phyloP scores from a whole-genome alignment of 2,888 invertebrate species.

The Catocala fraxini region DNA sequence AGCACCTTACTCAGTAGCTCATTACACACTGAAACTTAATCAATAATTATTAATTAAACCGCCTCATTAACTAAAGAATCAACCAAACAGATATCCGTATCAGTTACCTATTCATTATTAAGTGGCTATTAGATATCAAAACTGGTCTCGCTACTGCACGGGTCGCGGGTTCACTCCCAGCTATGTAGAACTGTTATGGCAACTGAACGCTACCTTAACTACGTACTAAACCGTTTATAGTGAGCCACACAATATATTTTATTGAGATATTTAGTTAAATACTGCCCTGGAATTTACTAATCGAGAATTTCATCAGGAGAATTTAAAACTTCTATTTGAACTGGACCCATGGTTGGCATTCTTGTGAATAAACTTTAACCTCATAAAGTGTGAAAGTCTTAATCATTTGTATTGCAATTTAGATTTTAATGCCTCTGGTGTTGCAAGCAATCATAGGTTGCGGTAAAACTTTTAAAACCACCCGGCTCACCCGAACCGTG shows the following conservation, averaged over 20 bases:
- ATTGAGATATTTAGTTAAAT: constrained; percentile 2
- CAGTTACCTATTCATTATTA: too few relatives aligned
- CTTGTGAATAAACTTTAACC: background rate
- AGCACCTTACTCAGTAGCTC: too few relatives aligned
- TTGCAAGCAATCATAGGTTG: too few relatives aligned
- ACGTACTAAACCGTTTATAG: background rate
- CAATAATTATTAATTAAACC: too few relatives aligned
- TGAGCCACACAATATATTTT: background rate
- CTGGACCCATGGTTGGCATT: background rate
- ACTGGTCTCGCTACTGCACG: constrained; percentile 8
- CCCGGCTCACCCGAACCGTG: too few relatives aligned
- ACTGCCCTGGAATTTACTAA: background rate
- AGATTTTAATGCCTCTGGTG: too few relatives aligned
- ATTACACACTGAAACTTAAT: too few relatives aligned
- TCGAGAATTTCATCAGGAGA: background rate
- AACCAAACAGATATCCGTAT: too few relatives aligned
- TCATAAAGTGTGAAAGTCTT: background rate
- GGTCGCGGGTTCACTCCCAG: constrained; percentile 24
- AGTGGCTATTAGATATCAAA: constrained; percentile 4
- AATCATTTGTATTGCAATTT: too few relatives aligned
- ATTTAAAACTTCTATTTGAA: background rate
- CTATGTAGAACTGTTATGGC: constrained; percentile 8
- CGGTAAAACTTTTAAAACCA: too few relatives aligned
- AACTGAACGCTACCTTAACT: background rate
- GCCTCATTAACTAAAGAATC: too few relatives aligned